Evolutionary conservation across 2,888 invertebrate species (phyloP), one percentile per base, ranked within the genome.

Genomic region (Eulithis prunata): DNA sequence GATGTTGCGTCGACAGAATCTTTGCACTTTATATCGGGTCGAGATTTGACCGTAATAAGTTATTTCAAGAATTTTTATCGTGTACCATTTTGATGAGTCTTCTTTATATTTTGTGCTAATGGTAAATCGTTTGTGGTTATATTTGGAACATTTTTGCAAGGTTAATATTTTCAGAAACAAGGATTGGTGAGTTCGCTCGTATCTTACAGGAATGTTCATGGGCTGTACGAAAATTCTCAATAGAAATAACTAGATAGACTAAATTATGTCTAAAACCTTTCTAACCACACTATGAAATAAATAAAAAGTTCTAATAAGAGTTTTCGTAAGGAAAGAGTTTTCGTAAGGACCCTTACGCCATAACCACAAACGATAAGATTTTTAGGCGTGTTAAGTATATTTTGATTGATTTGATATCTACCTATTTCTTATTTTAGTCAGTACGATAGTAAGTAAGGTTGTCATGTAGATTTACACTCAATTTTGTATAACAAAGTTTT

Each of bases 171-270:
- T 86, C 93, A 93, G 93, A 91, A 83, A 75, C 89, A 78, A 81
- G 92, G 91, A 91, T 62, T 88, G 92, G 93, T 93, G 91, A 93
- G 93, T 93, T 79, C 75, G 73, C 81, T 78, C 77, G 75, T 74
- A 77, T 81, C 90, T 88, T 89, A 83, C 91, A 87, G 84, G 85
- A 86, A 86, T 88, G 87, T 91, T 86, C 79, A 82, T 80, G 83
- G 84, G 79, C 81, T 82, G 72, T 75, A 80, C 84, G 86, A 88
- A 86, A 77, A 82, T 84, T 88, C 86, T 83, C 75, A 60, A 47
- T 52, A 59, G 63, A 52, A 65, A 64, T 38, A 36, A 51, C 38
- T 51, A 36, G n/a, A n/a, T n/a, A n/a, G n/a, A n/a, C n/a, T n/a
- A n/a, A n/a, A 28, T 56, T 54, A 52, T 38, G 32, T 10, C n/a